Evolutionary conservation across 2,888 invertebrate species (phyloP), one percentile per base, ranked within the genome.

Genomic region (Pollenia angustigena): DNA sequence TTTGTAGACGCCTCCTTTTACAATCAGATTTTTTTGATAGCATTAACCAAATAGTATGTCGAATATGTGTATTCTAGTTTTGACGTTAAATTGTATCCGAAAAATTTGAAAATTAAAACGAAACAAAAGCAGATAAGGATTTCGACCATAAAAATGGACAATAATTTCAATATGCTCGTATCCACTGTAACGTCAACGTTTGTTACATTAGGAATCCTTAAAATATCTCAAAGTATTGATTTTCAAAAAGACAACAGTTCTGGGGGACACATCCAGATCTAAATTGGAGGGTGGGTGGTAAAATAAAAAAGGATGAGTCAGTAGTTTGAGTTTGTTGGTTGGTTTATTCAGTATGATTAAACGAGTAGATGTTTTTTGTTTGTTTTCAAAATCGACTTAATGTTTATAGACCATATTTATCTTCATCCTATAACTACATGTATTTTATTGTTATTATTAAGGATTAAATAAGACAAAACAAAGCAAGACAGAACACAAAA

Each of bases 371-470:
- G 58, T 42, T 32, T 4, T 32, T 32, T 32, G 32, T 69, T 69
- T 69, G 79, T 50, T 69, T 60, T 68, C 10, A 40, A 56, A 74
- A 66, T 68, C 50, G n/a, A 14, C 50, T 68, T 18, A 42, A 56
- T 48, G 23, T 23, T 42, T n/a, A 56, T 23, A 32, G 42, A 66
- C 10, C 48, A 78, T 58, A 64, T 78, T 78, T 64, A 76, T 78
- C 56, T 54, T 56, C 10, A 62, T 60, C 48, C 42, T 40, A 42
- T 76, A 62, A 76, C 54, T 50, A 56, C 50, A 42, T 78, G 71
- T 56, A 50, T 78, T 81, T 76, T 64, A 78, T 78, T 78, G 66
- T 72, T 79, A 23, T 72, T 79, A 18, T 64, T 60, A 44, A 40
- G 50, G 62, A 11, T 60, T 46, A 69, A 52, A 42, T 40, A 9